Percentiles rank a stretch among this genome's conserved stretches.
phyloP scores from a whole-genome alignment of 2,797 vertebrate genomes.

The Enteromius thamalakanensis region DNA sequence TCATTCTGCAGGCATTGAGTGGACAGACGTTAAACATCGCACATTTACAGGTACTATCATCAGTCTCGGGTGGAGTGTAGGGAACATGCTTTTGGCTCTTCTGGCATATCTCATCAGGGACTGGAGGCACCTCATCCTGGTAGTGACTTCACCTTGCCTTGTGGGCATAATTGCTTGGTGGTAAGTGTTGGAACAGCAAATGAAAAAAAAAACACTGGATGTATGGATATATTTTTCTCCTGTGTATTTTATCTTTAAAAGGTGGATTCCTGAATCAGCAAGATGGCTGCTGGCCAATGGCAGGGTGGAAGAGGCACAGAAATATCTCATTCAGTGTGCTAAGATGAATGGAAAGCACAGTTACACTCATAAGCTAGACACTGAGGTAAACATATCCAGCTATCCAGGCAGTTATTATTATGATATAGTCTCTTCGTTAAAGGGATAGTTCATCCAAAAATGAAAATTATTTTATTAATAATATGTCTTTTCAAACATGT shows the following conservation, averaged over 20 bases:
- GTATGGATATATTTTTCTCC: not conserved
- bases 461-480: no score
- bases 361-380: slow-evolving; percentile 63
- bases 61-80: slow-evolving; percentile 81
- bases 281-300: slow-evolving; percentile 86
- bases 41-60: slow-evolving; percentile 77
- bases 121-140: slow-evolving; percentile 83
- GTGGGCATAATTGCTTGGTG: slow-evolving; percentile 78
- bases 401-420: not conserved
- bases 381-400: slow-evolving; percentile 69
- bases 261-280: slow-evolving; percentile 90
- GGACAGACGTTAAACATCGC: slow-evolving; percentile 83
- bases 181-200: slow-evolving; percentile 69
- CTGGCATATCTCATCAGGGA: slow-evolving; percentile 81
- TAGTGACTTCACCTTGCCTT: slow-evolving; percentile 78
- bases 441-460: not conserved
- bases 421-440: not conserved
- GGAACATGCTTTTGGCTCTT: slow-evolving; percentile 83
- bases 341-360: slow-evolving; percentile 73
- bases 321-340: slow-evolving; percentile 79
- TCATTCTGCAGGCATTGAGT: slow-evolving; percentile 79
- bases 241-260: slow-evolving; percentile 53
- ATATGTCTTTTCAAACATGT: no score
- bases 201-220: not conserved
- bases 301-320: slow-evolving; percentile 74